Evolutionary conservation across 2,113 vertebrate species (phyloP), one percentile per base, ranked within the genome.

Genomic region (Phrynosoma blainvillii): DNA sequence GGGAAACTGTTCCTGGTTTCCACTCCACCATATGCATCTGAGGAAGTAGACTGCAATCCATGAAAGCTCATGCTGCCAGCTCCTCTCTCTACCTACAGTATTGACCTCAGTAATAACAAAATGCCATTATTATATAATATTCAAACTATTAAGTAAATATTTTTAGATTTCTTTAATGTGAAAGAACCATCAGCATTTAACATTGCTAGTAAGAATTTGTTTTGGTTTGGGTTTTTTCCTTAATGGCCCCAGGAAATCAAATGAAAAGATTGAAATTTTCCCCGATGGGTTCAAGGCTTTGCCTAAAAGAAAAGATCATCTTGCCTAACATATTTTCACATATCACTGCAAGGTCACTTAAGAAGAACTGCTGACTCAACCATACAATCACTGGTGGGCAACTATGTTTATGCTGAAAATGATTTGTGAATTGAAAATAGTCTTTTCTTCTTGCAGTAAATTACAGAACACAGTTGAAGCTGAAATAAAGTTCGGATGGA

Each of bases 331-430:
- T 23, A 16, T 84, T 84, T 89, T 84, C 81, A 82, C 70, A 84
- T 71, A 82, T 88, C 47, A 68, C 82, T 88, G 82, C 47, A 89
- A 92, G 88, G 88, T 89, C 87, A 90, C 36, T 47, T 79, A 75
- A 88, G 94, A 79, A 65, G 90, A 62, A 54, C 94, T 89, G 86
- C n/a, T 78, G 87, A 89, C 91, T 86, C 95, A 94, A 81, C 75
- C 2, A 88, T 42, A 76, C 36, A 80, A 62, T 65, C 85, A 79
- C 84, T 84, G 87, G 89, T 93, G 87, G 87, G 83, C 89, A 92
- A 71, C 82, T 76, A 84, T 94, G 87, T 96, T 96, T 95, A 93
- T 75, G 32, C 86, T 89, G 89, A 94, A 92, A 86, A 13, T 68
- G 88, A 90, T 92, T 91, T 92, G 90, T 91, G 91, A 91, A 89